These are phyloP conservation scores for Cossypha polioptera DNA, from an alignment of 2,797 vertebrate species.

Conservation along the genomic window DNA sequence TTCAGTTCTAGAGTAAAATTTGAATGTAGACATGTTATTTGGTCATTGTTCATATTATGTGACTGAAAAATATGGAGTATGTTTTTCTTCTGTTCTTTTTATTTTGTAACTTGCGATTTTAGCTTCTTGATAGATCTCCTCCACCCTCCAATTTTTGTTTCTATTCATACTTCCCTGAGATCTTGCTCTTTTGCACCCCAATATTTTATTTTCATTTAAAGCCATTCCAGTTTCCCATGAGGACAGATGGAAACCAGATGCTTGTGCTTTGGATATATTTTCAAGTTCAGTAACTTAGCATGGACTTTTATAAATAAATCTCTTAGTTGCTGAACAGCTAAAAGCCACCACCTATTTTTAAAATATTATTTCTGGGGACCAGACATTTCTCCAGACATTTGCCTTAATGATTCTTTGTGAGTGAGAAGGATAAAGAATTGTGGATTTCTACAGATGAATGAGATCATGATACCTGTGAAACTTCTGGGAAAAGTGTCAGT, in stretches of 20 bases:
- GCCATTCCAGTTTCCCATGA: slow-evolving; percentile 15
- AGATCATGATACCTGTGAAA: not conserved
- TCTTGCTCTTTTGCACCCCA: slow-evolving; percentile 22
- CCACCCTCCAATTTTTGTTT: not conserved
- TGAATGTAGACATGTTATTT: not conserved
- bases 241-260: slow-evolving; percentile 72
- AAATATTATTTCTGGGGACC: slow-evolving; percentile 29
- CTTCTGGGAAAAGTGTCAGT: not conserved
- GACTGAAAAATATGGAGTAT: not conserved
- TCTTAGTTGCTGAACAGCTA: slow-evolving; percentile 39
- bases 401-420: not conserved
- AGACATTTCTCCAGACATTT: not conserved
- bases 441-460: not conserved
- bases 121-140: not conserved
- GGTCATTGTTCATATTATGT: not conserved
- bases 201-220: slow-evolving; percentile 57
- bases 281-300: slow-evolving; percentile 41
- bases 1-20: not conserved
- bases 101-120: not conserved
- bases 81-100: not conserved
- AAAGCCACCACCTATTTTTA: slow-evolving; percentile 20
- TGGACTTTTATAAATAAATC: slow-evolving; percentile 53
- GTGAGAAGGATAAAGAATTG: not conserved
- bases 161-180: not conserved
- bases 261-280: slow-evolving; percentile 47